Conservation (phyloP, 2,888 invertebrate genomes). For the Palloptera scutellata region DNA sequence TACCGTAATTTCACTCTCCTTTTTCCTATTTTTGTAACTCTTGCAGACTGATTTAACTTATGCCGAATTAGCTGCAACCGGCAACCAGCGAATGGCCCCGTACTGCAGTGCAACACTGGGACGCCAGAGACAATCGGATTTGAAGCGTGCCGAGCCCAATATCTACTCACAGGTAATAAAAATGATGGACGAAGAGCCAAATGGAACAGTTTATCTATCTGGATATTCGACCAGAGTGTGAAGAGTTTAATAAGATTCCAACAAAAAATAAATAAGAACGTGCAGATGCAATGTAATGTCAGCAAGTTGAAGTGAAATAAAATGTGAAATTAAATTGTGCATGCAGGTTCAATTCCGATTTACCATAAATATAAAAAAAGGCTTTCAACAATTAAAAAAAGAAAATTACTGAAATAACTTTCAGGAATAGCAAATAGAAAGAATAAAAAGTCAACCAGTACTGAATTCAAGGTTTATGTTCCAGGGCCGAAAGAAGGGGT, state of each 20-base stretch:
- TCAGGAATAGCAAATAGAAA: too few species aligned
- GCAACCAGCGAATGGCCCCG: constrained; percentile 57
- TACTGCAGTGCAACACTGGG: constrained; percentile 64
- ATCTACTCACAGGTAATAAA: constrained; percentile 65
- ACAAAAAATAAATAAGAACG: too few species aligned
- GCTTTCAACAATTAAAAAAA: too few species aligned
- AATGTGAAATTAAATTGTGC: neutral
- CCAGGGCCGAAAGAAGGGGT: too few species aligned
- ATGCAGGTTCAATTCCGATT: neutral
- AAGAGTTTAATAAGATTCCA: neutral
- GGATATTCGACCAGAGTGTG: constrained; percentile 55
- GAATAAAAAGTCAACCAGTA: too few species aligned
- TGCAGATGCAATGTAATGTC: too few species aligned
- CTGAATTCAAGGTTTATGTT: too few species aligned
- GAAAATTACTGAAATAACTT: too few species aligned
- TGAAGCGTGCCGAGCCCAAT: constrained; percentile 63
- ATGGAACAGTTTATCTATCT: constrained; percentile 47
- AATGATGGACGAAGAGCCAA: constrained; percentile 58
- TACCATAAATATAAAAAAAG: too few species aligned
- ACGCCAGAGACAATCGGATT: constrained; percentile 61
- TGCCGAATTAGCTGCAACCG: constrained; percentile 52
- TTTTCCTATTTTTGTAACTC: constrained; percentile 6
- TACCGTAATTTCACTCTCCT: neutral
- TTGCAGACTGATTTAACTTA: constrained; percentile 61
- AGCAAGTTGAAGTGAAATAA: too few species aligned